Evolutionary conservation across 2,113 vertebrate genomes (phyloP).

Genomic region (Tragelaphus buxtoni): DNA sequence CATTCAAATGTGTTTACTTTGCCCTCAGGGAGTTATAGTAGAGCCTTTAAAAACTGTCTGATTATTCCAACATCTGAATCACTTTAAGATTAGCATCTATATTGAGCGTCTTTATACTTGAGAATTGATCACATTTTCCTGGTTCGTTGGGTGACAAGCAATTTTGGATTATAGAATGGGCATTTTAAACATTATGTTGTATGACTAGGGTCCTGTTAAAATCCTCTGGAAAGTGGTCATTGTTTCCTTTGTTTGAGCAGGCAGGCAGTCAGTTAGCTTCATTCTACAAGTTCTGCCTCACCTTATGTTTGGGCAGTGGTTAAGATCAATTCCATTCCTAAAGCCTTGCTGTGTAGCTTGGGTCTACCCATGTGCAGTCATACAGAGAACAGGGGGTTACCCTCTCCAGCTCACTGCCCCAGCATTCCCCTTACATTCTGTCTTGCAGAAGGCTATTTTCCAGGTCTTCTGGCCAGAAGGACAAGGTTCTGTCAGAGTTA

Average conservation of each 20-base stretch:
- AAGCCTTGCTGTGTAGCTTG: not conserved
- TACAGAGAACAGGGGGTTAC: not conserved
- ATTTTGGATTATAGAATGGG: not conserved
- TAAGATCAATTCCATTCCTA: not conserved
- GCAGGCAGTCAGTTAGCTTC: not conserved
- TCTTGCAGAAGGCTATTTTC: not conserved
- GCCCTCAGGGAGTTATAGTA: not conserved
- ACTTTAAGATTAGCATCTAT: not conserved
- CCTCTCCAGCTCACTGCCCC: not conserved
- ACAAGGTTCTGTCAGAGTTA: not conserved
- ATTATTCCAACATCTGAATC: not conserved
- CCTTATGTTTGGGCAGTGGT: not conserved
- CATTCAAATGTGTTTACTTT: not conserved
- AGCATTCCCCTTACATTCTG: not conserved
- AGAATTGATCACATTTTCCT: not conserved
- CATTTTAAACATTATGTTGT: not conserved
- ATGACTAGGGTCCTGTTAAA: not conserved
- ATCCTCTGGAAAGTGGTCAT: not conserved
- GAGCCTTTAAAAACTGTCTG: not conserved
- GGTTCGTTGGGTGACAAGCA: not conserved
- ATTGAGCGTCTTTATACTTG: not conserved
- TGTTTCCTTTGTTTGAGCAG: not conserved
- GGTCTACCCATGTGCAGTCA: not conserved
- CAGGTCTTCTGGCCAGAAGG: not conserved
- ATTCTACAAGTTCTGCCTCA: not conserved